Base-by-base conservation (phyloP, 2,113 vertebrate species). In the Cephalophus harveyi region DNA sequence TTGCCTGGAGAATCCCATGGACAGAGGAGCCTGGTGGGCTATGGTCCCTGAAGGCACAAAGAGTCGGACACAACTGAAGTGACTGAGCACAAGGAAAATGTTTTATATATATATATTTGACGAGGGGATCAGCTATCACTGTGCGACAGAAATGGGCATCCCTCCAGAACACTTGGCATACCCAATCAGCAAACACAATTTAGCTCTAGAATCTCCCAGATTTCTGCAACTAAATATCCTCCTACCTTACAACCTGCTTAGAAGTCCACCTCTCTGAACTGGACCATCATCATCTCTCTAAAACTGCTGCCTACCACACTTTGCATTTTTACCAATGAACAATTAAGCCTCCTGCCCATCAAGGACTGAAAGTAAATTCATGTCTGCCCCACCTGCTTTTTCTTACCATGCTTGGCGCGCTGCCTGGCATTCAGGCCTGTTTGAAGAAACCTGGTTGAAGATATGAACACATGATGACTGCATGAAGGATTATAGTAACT, bases 261-360 rank as follows among this genome's bases (percentile, higher is more conserved):
- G 60, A 87, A 89, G 15, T 95, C 48, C 33, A 52, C 76, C 62
- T 89, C 43, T 97, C 54, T 91, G 54, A 94, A 82, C 3, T 82
- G 43, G n/a, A 90, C 40, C 40, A 19, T 19, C 16, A 89, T 23
- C n/a, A 30, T 78, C 48, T 94, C 74, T 43, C 15, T 40, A 59
- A 79, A 95, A 96, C 57, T 46, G 54, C 94, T 92, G 76, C 40
- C 57, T 64, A 90, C 9, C 85, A 48, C 28, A 40, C 64, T 94
- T 91, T 43, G 94, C 3, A 16, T 57, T 96, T 97, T 87, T 78
- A 82, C 83, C 95, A 85, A 91, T 33, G 46, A 93, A 91, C 36
- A 92, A 54, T 85, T 81, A 91, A 95, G 46, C 12, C 55, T 88
- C 50, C 67, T 54, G 40, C 78, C 83, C 46, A 67, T 60, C 16